Conservation (phyloP, 2,888 invertebrate genomes). For the Drosophila merina region DNA sequence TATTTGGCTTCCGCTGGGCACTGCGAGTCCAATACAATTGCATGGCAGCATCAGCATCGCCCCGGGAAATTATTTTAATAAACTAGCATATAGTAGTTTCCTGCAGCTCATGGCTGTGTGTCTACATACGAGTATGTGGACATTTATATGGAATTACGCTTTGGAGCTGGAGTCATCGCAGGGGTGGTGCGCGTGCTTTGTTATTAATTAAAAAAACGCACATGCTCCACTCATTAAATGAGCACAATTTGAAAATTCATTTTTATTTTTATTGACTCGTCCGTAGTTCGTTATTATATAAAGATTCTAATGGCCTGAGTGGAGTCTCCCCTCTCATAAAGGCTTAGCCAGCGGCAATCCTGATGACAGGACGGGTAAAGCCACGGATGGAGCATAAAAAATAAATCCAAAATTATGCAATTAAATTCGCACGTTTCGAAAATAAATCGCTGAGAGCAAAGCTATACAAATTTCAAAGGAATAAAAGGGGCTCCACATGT, state of each 20-base stretch:
- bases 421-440: slow-evolving; percentile 56
- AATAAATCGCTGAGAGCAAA: slow-evolving; percentile 20
- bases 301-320: slow-evolving; percentile 49
- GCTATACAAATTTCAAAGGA: neutral
- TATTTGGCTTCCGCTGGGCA: slow-evolving; percentile 19
- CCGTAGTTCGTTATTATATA: slow-evolving; percentile 42
- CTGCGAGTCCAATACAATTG: slow-evolving; percentile 7
- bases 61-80: slow-evolving; percentile 28
- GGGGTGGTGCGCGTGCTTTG: slow-evolving; percentile 37
- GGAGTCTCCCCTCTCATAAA: slow-evolving; percentile 32
- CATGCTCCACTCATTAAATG: slow-evolving; percentile 68
- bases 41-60: neutral
- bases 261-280: slow-evolving; percentile 74
- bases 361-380: slow-evolving; percentile 3
- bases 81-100: slow-evolving; percentile 9
- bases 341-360: slow-evolving; percentile 26
- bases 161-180: neutral
- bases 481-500: neutral
- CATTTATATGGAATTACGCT: neutral
- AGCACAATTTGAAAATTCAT: slow-evolving; percentile 65
- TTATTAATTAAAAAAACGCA: slow-evolving; percentile 68
- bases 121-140: neutral
- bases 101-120: neutral
- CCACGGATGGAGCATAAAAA: slow-evolving; percentile 47
- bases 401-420: slow-evolving; percentile 72